Base-by-base conservation (phyloP, 2,888 invertebrate species). In the Drosophila emarginata region DNA sequence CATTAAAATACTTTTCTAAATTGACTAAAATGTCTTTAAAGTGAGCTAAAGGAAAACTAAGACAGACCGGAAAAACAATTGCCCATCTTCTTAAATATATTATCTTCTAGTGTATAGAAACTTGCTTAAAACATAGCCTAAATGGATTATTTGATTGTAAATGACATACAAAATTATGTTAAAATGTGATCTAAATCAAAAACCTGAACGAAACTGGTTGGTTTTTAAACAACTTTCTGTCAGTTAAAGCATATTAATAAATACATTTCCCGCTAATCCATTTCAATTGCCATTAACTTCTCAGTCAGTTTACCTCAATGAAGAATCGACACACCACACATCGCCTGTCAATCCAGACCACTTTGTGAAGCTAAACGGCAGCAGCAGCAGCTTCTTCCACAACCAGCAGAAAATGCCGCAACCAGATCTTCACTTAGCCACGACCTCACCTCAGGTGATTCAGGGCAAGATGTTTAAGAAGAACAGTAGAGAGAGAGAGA, bases 261-360 rank as follows among this genome's bases (percentile, higher is more conserved):
- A 67, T 57, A 57, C 50, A 61, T 65, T 64, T 66, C 39, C 56
- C 61, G 58, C 59, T 69, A 73, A 77, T 67, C 60, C 80, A 66
- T 71, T 80, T 65, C 54, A 66, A 52, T 69, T 69, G 61, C 75
- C 82, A 79, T 82, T 78, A 75, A 68, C 56, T 60, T 61, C 60
- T 51, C 52, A 67, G 79, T 70, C 71, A 79, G 67, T 81, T 65
- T 65, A 65, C 61, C 66, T 56, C 57, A 21, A 45, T 26, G 23
- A 53, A 67, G 56, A 67, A 75, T 75, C 61, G 59, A 18, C 65
- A 62, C n/a, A 50, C 28, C 67, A 50, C 70, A 61, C 74, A 75
- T 70, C 53, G 71, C 61, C 71, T 78, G 83, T 83, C 79, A 79
- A 78, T 78, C 79, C 53, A 66, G 66, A 62, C 53, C 77, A 77